A percentile compares a stretch with the other conserved stretches of the same genome.
These are phyloP conservation scores for Drosophila equinoxialis DNA, from an alignment of 1,140 invertebrate species.

Conservation along the genomic window DNA sequence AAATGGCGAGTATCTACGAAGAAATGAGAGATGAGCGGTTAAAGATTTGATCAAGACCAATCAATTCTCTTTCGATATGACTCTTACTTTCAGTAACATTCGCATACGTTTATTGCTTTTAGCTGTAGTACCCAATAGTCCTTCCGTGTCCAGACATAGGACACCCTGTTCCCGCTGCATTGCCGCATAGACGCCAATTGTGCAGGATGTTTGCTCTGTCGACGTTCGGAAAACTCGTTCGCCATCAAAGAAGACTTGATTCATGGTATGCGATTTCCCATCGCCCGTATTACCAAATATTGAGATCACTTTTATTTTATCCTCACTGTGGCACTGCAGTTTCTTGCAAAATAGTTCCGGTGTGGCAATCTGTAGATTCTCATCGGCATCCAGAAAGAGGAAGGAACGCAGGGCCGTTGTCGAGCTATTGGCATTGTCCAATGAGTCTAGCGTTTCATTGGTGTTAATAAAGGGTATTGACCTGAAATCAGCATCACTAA, in stretches of 20 bases:
- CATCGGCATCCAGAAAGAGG: conserved; percentile 85
- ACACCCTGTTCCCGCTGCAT: conserved; percentile 87
- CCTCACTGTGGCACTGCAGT: conserved; percentile 83
- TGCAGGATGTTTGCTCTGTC: conserved; percentile 89
- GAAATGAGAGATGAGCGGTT: too few species aligned
- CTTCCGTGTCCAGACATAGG: conserved; percentile 92
- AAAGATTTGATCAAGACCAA: conserved; percentile 20
- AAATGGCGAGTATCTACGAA: conserved; percentile 86
- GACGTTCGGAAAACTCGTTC: conserved; percentile 90
- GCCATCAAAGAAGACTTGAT: conserved; percentile 91
- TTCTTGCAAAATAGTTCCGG: conserved; percentile 84
- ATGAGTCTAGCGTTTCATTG: conserved; percentile 29
- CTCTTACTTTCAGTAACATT: conserved; percentile 88
- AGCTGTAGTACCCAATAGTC: conserved; percentile 85
- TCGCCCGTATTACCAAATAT: conserved; percentile 95
- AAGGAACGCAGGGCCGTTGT: conserved; percentile 70
- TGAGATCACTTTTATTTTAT: conserved; percentile 91
- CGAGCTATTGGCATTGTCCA: conserved; percentile 36
- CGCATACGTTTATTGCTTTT: conserved; percentile 89
- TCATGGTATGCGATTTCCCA: conserved; percentile 93
- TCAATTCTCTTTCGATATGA: background rate
- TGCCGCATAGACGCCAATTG: conserved; percentile 92
- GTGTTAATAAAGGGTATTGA: conserved; percentile 62
- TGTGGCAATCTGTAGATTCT: conserved; percentile 84
- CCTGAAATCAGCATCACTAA: conserved; percentile 55